phyloP scores from a whole-genome alignment of 2,797 vertebrate species.

The Cynopterus sphinx region DNA sequence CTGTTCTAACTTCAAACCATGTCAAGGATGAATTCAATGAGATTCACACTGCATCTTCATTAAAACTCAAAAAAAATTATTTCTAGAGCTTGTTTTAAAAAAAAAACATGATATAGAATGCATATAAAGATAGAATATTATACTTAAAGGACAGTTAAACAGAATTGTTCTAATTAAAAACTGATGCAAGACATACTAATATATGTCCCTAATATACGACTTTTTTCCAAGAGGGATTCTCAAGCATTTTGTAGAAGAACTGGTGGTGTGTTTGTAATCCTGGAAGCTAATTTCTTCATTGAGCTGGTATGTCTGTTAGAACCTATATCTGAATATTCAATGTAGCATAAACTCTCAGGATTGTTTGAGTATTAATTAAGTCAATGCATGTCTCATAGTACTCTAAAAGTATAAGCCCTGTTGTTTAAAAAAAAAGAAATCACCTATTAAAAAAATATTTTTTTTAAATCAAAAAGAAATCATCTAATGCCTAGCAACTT shows the following conservation, averaged over 20 bases:
- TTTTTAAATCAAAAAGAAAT: not conserved
- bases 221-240: not conserved
- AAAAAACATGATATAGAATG: not conserved
- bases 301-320: not conserved
- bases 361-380: not conserved
- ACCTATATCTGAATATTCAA: not conserved
- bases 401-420: not conserved
- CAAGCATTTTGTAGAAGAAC: not conserved
- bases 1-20: not conserved
- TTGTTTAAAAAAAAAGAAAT: not conserved
- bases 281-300: not conserved
- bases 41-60: not conserved
- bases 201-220: not conserved
- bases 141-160: not conserved
- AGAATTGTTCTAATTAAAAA: slow-evolving; percentile 46
- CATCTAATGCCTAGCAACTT: not conserved
- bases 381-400: not conserved
- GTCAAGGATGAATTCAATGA: not conserved
- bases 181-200: not conserved
- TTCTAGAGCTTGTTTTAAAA: not conserved
- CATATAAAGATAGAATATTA: not conserved
- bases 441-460: too few relatives aligned
- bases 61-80: not conserved
- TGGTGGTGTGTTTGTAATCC: not conserved
- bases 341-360: not conserved